phyloP scores from a whole-genome alignment of 2,888 invertebrate species.

The Eledone cirrhosa region DNA sequence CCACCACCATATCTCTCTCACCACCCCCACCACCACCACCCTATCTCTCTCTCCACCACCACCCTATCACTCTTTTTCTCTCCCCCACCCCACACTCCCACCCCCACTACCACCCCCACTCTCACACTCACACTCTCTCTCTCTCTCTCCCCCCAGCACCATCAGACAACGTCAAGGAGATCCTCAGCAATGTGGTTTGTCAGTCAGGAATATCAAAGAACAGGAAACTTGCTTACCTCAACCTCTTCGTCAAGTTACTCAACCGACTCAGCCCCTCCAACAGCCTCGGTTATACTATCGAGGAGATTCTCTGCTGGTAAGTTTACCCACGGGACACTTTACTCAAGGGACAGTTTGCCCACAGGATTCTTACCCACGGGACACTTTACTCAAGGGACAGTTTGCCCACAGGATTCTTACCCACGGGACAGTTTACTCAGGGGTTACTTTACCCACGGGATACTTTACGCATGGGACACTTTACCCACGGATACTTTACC shows the following conservation, averaged over 20 bases:
- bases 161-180: slow-evolving; percentile 72
- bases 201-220: slow-evolving; percentile 77
- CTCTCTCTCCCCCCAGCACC: slow-evolving; percentile 66
- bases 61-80: too few relatives aligned
- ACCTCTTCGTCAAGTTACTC: slow-evolving; percentile 85
- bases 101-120: not conserved
- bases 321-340: too few relatives aligned
- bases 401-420: too few relatives aligned
- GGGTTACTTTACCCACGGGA: too few relatives aligned
- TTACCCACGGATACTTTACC: too few relatives aligned
- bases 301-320: slow-evolving; percentile 86
- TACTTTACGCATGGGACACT: too few relatives aligned
- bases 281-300: slow-evolving; percentile 78
- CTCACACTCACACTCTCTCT: too few relatives aligned
- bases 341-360: too few relatives aligned
- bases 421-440: too few relatives aligned
- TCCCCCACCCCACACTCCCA: not conserved
- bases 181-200: slow-evolving; percentile 73
- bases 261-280: slow-evolving; percentile 73
- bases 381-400: too few relatives aligned
- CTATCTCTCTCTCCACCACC: too few relatives aligned
- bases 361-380: too few relatives aligned
- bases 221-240: slow-evolving; percentile 85
- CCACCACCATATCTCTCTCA: not conserved
- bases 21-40: not conserved